A percentile compares a stretch with the other conserved stretches of the same genome.
These are phyloP conservation scores for Lasiurus cinereus DNA, from an alignment of 2,113 vertebrate genomes.

Conservation along the genomic window DNA sequence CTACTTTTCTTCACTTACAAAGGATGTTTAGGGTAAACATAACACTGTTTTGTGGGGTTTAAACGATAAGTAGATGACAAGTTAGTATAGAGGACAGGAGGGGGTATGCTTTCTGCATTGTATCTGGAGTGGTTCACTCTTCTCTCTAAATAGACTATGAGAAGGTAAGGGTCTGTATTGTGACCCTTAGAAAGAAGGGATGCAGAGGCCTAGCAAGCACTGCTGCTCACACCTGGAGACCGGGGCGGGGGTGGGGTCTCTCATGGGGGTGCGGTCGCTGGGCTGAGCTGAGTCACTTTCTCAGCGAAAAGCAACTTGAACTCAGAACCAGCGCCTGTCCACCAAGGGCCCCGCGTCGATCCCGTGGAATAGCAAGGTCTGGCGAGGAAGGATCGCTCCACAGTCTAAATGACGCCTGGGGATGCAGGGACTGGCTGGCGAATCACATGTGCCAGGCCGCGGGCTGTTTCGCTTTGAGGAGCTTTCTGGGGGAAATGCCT, in stretches of 20 bases:
- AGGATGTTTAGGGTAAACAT: neutral
- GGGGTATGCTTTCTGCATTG: accelerated
- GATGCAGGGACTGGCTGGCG: accelerated
- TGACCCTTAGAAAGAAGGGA: neutral
- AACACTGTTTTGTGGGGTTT: neutral
- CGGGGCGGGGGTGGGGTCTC: too few relatives aligned
- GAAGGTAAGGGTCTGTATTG: neutral
- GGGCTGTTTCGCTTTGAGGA: neutral
- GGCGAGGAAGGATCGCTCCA: accelerated
- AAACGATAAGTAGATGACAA: too few relatives aligned
- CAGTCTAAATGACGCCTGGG: accelerated
- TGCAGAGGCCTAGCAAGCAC: neutral
- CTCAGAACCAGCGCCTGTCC: neutral
- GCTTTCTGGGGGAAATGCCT: neutral
- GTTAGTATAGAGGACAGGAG: neutral
- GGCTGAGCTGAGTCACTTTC: neutral
- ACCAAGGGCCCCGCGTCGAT: accelerated
- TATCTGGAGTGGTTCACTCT: accelerated
- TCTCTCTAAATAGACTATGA: too few relatives aligned
- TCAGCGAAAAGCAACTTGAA: neutral
- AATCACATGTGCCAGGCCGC: neutral
- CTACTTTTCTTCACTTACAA: neutral
- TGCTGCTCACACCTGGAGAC: accelerated
- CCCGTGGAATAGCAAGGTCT: accelerated
- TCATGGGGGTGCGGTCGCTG: neutral